Base-by-base conservation (phyloP, 2,797 vertebrate genomes). In the Centropyge bicolor region DNA sequence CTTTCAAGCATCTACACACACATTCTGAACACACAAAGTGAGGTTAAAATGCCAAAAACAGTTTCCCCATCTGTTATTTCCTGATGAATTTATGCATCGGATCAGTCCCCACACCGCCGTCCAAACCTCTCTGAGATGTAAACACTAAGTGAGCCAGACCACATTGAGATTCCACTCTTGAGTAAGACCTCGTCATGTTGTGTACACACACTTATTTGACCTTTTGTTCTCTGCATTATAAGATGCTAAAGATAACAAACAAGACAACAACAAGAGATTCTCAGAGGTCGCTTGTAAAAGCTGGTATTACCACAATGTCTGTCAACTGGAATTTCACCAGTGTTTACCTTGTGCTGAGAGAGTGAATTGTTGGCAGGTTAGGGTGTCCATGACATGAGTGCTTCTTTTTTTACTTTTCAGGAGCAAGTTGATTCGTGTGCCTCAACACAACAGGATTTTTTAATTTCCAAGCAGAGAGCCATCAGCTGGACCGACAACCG, bases 261-360 rank as follows among this genome's bases (percentile, higher is more conserved):
- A 38, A 66, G 17, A 38, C 36, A 41, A 45, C 31, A 48, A 46
- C n/a, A 19, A 17, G 27, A 46, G 38, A 76, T 38, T n/a, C 76
- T 55, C 8, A 59, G 12, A 54, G 27, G 12, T 40, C 43, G 54
- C 36, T 63, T 74, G 20, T 67, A 64, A 82, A 68, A 55, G 41
- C 17, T 67, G 40, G 8, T 48, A 78, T 82, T 41, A 74, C 41
- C 20, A 35, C 49, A 54, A 57, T 48, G 41, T 77, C 56, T 70
- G 46, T 59, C 46, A 62, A 61, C 45, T 71, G 72, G 70, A 79
- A 69, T 83, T 70, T 83, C 22, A 57, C 59, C 48, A 52, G 31
- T 56, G 67, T 35, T 49, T 67, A 68, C 48, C 54, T 43, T 63
- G 27, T 64, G 51, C 16, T 49, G 70, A 66, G 14, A 46, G 40